phyloP scores from a whole-genome alignment of 2,888 invertebrate genomes.

The Noctua pronuba region DNA sequence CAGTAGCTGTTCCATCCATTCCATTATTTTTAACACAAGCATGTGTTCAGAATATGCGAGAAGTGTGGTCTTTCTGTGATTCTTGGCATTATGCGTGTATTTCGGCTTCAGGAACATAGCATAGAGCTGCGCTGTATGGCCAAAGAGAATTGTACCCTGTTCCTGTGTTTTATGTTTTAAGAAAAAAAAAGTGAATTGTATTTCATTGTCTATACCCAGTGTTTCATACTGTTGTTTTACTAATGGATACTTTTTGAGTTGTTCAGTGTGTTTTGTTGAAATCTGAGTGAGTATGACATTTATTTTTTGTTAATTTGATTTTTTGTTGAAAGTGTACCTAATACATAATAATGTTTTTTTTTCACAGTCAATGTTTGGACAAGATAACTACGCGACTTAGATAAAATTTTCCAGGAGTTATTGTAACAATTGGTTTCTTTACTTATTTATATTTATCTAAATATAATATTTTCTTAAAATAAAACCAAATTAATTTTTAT shows the following conservation, averaged over 20 bases:
- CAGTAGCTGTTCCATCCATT: slow-evolving; percentile 17
- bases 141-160: slow-evolving; percentile 35
- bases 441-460: slow-evolving; percentile 25
- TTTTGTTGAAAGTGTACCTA: not conserved
- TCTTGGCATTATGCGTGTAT: slow-evolving; percentile 56
- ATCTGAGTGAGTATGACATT: slow-evolving; percentile 56
- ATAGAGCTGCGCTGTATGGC: slow-evolving; percentile 47
- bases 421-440: slow-evolving; percentile 61
- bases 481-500: slow-evolving; percentile 55
- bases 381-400: slow-evolving; percentile 84
- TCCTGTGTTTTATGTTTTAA: slow-evolving; percentile 23
- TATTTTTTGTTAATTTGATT: slow-evolving; percentile 9
- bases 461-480: slow-evolving; percentile 23
- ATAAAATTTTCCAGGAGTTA: slow-evolving; percentile 35
- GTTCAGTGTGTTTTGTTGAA: slow-evolving; percentile 52
- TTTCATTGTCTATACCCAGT: slow-evolving; percentile 49
- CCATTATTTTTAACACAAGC: slow-evolving; percentile 54
- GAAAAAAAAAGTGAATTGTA: slow-evolving; percentile 46
- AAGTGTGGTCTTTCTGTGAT: slow-evolving; percentile 55
- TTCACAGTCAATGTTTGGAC: slow-evolving; percentile 87
- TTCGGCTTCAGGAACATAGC: slow-evolving; percentile 48
- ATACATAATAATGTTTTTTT: slow-evolving; percentile 60
- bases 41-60: slow-evolving; percentile 50
- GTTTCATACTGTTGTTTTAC: slow-evolving; percentile 54
- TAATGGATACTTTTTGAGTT: slow-evolving; percentile 54